These are phyloP conservation scores for Tachysurus vachellii DNA, from an alignment of 2,113 vertebrate genomes.

Conservation along the genomic window DNA sequence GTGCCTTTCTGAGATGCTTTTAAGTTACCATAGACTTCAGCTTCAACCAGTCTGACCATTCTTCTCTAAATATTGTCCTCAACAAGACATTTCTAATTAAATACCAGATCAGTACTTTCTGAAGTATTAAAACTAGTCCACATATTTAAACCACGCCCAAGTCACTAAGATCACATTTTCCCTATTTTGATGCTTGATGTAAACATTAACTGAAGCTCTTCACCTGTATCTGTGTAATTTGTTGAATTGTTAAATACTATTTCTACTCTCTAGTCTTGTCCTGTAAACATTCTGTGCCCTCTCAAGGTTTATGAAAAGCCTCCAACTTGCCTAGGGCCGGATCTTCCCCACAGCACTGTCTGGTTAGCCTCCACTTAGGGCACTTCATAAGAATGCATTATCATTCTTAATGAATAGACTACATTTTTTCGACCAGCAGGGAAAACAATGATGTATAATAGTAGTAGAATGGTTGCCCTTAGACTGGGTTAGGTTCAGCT, in stretches of 20 bases:
- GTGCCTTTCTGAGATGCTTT: not conserved
- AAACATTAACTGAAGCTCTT: not conserved
- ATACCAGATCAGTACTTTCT: too few species aligned
- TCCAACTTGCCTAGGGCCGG: not conserved
- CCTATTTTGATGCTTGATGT: too few species aligned
- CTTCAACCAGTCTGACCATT: not conserved
- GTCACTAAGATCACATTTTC: too few species aligned
- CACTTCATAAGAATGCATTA: slow-evolving; percentile 55
- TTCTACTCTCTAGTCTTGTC: slow-evolving; percentile 15
- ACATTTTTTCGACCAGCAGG: slow-evolving; percentile 47
- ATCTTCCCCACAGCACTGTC: slow-evolving; percentile 24
- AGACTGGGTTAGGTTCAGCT: slow-evolving; percentile 21
- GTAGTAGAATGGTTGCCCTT: slow-evolving; percentile 31
- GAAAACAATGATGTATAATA: slow-evolving; percentile 50
- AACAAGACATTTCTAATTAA: not conserved
- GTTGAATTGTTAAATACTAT: not conserved
- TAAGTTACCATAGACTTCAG: not conserved
- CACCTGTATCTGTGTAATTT: not conserved
- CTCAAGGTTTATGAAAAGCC: not conserved
- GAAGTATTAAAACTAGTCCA: not conserved
- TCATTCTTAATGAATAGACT: slow-evolving; percentile 54
- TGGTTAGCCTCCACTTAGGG: slow-evolving; percentile 50
- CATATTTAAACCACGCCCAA: too few species aligned
- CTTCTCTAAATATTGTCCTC: too few species aligned
- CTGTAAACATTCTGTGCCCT: not conserved